Evolutionary conservation across 2,888 invertebrate species (phyloP).

Genomic region (Pyrrhia umbra): DNA sequence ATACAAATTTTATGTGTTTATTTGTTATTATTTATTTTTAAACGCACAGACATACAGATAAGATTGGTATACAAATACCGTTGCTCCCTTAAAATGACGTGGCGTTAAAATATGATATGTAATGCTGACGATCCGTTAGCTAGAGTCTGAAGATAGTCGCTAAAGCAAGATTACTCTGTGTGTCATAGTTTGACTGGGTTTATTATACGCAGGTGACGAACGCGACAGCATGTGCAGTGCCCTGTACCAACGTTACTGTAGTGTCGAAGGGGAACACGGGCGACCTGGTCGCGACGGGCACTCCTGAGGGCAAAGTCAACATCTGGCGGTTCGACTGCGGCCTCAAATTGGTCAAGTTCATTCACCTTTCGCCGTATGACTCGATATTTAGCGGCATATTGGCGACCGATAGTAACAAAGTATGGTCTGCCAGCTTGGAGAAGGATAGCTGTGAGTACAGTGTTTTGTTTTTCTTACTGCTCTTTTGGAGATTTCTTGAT

Average conservation of each 20-base stretch:
- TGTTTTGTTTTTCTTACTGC: slow-evolving; percentile 13
- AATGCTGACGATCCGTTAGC: slow-evolving; percentile 22
- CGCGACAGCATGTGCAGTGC: slow-evolving; percentile 94
- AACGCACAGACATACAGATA: slow-evolving; percentile 5
- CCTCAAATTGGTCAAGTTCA: slow-evolving; percentile 92
- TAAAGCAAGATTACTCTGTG: slow-evolving; percentile 2
- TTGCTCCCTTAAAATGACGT: slow-evolving; percentile 18
- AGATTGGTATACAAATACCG: slow-evolving; percentile 24
- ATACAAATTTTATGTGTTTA: neutral
- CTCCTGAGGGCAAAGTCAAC: slow-evolving; percentile 92
- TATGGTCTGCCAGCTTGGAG: slow-evolving; percentile 86
- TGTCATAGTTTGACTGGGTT: slow-evolving; percentile 15
- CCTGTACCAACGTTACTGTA: slow-evolving; percentile 88
- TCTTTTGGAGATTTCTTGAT: neutral
- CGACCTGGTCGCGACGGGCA: slow-evolving; percentile 90
- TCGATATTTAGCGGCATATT: slow-evolving; percentile 87
- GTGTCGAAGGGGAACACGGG: slow-evolving; percentile 91
- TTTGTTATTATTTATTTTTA: slow-evolving; percentile 6
- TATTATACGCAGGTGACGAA: slow-evolving; percentile 90
- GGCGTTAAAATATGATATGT: slow-evolving; percentile 10
- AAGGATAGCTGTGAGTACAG: slow-evolving; percentile 86
- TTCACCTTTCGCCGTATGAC: slow-evolving; percentile 87
- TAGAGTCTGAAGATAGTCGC: slow-evolving; percentile 15
- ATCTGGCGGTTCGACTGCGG: slow-evolving; percentile 96
- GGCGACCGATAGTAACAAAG: slow-evolving; percentile 82